Evolutionary conservation across 2,113 vertebrate species (phyloP).

Genomic region (Mobula birostris): DNA sequence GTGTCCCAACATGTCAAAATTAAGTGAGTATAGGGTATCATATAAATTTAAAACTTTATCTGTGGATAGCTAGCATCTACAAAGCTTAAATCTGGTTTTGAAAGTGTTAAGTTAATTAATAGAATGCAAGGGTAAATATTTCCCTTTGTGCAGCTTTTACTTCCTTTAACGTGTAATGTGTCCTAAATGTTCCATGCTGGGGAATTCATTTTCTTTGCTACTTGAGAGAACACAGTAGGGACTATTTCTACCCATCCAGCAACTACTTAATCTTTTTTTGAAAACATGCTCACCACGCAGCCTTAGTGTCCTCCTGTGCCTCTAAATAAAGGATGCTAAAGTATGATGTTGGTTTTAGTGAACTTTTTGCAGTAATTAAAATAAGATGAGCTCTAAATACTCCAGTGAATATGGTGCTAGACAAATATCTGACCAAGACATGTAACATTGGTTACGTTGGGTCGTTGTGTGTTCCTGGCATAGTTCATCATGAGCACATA

Average conservation of each 20-base stretch:
- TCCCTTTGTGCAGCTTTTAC: background rate
- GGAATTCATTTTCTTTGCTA: conserved; percentile 17
- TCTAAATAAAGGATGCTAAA: background rate
- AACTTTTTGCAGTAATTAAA: background rate
- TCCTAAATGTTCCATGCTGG: conserved; percentile 6
- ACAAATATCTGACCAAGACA: background rate
- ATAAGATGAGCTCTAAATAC: background rate
- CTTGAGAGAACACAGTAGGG: conserved; percentile 9
- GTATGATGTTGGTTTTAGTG: background rate
- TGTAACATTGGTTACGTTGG: background rate
- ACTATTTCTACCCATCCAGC: background rate
- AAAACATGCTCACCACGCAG: conserved; percentile 1
- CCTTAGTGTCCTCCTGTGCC: background rate
- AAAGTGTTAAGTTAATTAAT: conserved; percentile 10
- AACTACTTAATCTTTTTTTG: conserved; percentile 1
- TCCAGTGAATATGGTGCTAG: background rate
- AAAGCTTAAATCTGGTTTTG: background rate
- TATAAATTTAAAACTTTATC: background rate
- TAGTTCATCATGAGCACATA: background rate
- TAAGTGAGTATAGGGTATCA: background rate
- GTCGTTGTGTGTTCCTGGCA: too few species aligned
- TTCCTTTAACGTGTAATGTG: background rate
- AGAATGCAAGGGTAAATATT: background rate
- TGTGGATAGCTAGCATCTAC: background rate
- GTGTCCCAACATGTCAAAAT: background rate